These are phyloP conservation scores for Andrena flavipes DNA, from an alignment of 2,888 invertebrate species.

Conservation along the genomic window DNA sequence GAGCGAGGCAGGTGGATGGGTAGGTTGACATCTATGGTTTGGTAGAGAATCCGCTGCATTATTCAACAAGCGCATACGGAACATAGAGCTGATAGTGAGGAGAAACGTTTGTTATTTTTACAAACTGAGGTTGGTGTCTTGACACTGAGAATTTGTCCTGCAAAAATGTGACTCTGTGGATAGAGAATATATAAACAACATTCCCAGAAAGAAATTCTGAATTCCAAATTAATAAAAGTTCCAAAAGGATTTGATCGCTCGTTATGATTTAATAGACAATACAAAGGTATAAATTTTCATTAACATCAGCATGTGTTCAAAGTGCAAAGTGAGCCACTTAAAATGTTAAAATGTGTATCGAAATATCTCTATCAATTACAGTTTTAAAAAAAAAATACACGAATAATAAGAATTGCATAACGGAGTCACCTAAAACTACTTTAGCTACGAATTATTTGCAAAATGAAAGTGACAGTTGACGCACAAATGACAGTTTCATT, in stretches of 20 bases:
- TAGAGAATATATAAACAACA: background rate
- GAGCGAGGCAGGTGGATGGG: conserved; percentile 17
- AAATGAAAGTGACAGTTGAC: too few species aligned
- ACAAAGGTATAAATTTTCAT: too few species aligned
- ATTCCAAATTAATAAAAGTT: background rate
- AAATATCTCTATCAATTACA: too few species aligned
- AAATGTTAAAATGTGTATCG: too few species aligned
- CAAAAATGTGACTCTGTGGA: background rate
- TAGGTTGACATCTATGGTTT: conserved; percentile 23
- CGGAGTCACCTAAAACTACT: too few species aligned
- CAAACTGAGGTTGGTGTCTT: conserved; percentile 32
- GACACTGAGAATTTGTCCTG: conserved; percentile 54
- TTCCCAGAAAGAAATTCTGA: background rate
- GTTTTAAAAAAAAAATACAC: too few species aligned
- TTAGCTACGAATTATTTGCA: too few species aligned
- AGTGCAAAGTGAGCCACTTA: too few species aligned
- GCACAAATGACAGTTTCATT: too few species aligned
- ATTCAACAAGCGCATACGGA: conserved; percentile 55
- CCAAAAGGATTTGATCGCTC: background rate
- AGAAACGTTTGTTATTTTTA: conserved; percentile 60
- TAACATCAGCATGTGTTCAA: too few species aligned
- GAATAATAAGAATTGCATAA: too few species aligned
- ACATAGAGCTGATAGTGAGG: conserved; percentile 41
- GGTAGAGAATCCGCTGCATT: conserved; percentile 60
- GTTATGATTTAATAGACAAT: too few species aligned